Conservation (phyloP, 2,113 vertebrate genomes). For the Dipodomys stephensi region DNA sequence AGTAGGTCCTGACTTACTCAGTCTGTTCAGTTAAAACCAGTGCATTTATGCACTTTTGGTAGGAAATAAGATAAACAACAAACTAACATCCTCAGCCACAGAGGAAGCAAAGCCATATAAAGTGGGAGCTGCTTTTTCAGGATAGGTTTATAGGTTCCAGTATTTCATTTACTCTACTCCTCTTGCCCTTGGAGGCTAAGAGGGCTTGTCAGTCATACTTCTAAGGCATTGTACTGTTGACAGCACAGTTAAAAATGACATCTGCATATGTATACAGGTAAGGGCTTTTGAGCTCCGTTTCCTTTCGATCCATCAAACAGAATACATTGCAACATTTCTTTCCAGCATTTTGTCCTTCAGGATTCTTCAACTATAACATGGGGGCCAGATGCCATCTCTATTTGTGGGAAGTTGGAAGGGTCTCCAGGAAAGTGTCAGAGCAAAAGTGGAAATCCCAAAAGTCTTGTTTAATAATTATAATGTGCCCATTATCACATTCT, state of each 20-base stretch:
- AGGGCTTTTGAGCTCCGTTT: background rate
- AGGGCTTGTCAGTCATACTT: background rate
- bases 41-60: slow-evolving; percentile 67
- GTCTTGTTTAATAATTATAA: background rate
- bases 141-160: slow-evolving; percentile 54
- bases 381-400: background rate
- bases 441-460: slow-evolving; percentile 29
- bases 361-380: background rate
- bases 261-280: background rate
- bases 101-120: slow-evolving; percentile 71
- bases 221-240: background rate
- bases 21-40: slow-evolving; percentile 72
- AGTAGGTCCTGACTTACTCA: slow-evolving; percentile 36
- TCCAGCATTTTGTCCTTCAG: background rate
- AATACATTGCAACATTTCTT: background rate
- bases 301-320: background rate
- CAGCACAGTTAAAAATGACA: background rate
- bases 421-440: background rate
- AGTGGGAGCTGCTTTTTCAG: slow-evolving; percentile 64
- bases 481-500: background rate
- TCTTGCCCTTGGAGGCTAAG: background rate
- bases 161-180: slow-evolving; percentile 59
- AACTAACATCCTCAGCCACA: background rate
- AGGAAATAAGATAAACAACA: background rate
- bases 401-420: background rate